Conservation (phyloP, 2,888 invertebrate species). For the Bhutanitis thaidina region DNA sequence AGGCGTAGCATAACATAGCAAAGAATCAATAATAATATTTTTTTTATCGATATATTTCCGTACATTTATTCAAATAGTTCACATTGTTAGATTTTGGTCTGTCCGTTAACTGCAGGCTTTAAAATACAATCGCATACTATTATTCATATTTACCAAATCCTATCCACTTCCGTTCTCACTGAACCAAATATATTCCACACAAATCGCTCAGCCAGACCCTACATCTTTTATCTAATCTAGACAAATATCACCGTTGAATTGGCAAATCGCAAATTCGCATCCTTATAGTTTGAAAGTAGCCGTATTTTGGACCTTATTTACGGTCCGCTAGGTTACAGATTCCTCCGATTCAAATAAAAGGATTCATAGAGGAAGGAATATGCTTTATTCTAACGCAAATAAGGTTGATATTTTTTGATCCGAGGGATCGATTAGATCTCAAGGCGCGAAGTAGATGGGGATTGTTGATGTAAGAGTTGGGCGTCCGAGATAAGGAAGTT, state of each 20-base stretch:
- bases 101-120: no score
- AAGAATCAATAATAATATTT: no score
- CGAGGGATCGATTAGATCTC: slow-evolving; percentile 48
- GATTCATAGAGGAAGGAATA: slow-evolving; percentile 25
- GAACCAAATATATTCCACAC: slow-evolving; percentile 6
- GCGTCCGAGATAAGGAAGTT: slow-evolving; percentile 64
- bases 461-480: slow-evolving; percentile 57
- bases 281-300: neutral
- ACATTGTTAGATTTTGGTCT: no score
- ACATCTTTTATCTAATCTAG: slow-evolving; percentile 57
- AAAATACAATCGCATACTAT: neutral
- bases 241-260: slow-evolving; percentile 56
- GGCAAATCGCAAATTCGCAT: slow-evolving; percentile 46
- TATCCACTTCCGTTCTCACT: slow-evolving; percentile 14
- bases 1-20: no score
- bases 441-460: slow-evolving; percentile 49
- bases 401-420: slow-evolving; percentile 43
- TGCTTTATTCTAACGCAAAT: slow-evolving; percentile 39
- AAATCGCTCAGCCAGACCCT: slow-evolving; percentile 16
- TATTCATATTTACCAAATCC: slow-evolving; percentile 6
- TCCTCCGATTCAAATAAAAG: neutral
- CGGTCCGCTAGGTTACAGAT: neutral
- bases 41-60: no score
- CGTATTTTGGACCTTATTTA: slow-evolving; percentile 2
- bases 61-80: no score